Base-by-base conservation (phyloP, 2,797 vertebrate genomes). In the Chlorospingus flavigularis region DNA sequence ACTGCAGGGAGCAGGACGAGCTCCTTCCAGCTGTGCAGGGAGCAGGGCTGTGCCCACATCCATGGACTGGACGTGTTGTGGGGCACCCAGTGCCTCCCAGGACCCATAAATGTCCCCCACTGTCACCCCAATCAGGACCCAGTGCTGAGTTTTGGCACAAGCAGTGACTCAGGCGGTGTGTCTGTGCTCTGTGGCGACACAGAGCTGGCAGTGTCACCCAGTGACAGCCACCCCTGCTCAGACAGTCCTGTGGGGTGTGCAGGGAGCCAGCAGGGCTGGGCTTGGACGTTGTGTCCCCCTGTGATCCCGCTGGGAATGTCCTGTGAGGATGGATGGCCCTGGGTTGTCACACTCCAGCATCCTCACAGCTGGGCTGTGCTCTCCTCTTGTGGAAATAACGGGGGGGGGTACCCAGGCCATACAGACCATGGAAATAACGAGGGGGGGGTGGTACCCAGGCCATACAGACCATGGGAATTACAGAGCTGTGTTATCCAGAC, bases 311-410 rank as follows among this genome's bases (percentile, higher is more conserved):
- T 23, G 61, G 74, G 54, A 42, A 10, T 9, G 40, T 6, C 3
- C 54, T 24, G 37, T 15, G 67, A 1, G 8, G n/a, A 2, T 4
- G 30, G 26, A 6, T 63, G 14, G 19, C 48, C 37, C 43, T 7
- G 1, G 3, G 0, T 0, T n/a, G 62, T 21, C 74, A 8, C 31
- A 7, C 39, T 9, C 1, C 0, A 2, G 54, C 66, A 35, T 13
- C 75, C 31, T 5, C 73, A 20, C 25, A 23, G 31, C 35, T 63
- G 45, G 26, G 23, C 63, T 30, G 63, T 14, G 19, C 61, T 12
- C 18, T 39, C 35, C 57, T 33, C 17, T 13, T 13, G 25, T 93
- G 11, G 76, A 5, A 47, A 47, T 37, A 5, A 7, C 30, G 48
- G 18, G 35, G 19, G 1, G 2, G 30, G 24, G 3, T 16, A 19